A percentile compares a stretch with the other conserved stretches of the same genome.
Evolutionary conservation across 2,888 invertebrate genomes (phyloP).

Genomic region (Apamea crenata): DNA sequence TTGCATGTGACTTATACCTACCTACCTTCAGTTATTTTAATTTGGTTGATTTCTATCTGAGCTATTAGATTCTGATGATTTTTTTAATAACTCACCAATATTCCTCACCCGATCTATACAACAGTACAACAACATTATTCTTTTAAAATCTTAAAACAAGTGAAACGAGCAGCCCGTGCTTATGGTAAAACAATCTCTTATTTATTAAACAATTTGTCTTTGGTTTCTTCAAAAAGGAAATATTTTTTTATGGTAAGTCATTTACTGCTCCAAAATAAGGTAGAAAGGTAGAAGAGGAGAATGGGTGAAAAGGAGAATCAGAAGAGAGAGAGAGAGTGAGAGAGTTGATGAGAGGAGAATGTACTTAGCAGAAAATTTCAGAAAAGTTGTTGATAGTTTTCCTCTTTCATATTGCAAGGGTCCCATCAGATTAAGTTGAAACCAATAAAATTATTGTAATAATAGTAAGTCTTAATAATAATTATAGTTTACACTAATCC

Average conservation of each 20-base stretch:
- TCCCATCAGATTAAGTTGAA: not conserved
- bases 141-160: not conserved
- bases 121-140: not conserved
- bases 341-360: too few relatives aligned
- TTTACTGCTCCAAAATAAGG: not conserved
- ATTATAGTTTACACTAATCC: not conserved
- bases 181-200: constrained; percentile 9
- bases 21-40: not conserved
- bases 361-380: too few relatives aligned
- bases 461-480: not conserved
- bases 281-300: too few relatives aligned
- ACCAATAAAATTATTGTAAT: not conserved
- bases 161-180: not conserved
- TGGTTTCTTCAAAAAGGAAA: not conserved
- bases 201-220: constrained; percentile 35
- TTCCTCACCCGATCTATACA: not conserved
- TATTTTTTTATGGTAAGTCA: not conserved
- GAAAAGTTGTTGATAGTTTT: not conserved
- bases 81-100: not conserved
- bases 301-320: too few relatives aligned
- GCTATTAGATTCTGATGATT: not conserved
- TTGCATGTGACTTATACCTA: not conserved
- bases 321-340: too few relatives aligned
- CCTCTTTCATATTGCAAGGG: not conserved
- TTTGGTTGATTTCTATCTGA: not conserved